Conservation (phyloP, 2,888 invertebrate genomes). For the Peribatodes rhomboidaria region DNA sequence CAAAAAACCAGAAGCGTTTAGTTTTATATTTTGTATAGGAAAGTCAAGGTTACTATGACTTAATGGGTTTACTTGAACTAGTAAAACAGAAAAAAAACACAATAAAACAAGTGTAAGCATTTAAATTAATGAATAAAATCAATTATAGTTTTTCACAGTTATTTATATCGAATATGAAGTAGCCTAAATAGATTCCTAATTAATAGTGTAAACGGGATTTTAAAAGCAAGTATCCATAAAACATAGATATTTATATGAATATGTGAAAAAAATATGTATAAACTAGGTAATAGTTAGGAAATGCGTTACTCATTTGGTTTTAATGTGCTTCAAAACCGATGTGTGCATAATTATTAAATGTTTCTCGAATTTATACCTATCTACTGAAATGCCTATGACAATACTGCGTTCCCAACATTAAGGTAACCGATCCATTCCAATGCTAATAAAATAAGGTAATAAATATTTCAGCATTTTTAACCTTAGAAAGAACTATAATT, state of each 20-base stretch:
- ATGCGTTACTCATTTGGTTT: conserved; percentile 9
- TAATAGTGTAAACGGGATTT: conserved; percentile 1
- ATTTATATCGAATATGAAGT: too few relatives aligned
- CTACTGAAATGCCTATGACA: neutral
- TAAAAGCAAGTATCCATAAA: neutral
- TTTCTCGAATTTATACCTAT: neutral
- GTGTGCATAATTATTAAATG: neutral
- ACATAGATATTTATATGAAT: neutral
- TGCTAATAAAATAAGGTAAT: too few relatives aligned
- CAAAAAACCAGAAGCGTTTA: too few relatives aligned
- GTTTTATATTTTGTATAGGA: too few relatives aligned
- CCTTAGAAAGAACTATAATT: too few relatives aligned
- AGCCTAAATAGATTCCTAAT: neutral
- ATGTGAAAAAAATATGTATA: conserved; percentile 1
- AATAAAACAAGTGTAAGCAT: too few relatives aligned
- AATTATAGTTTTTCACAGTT: too few relatives aligned
- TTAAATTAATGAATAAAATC: too few relatives aligned
- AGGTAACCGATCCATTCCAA: neutral
- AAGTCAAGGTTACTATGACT: too few relatives aligned
- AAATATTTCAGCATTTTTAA: too few relatives aligned
- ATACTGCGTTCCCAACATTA: neutral
- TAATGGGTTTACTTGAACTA: too few relatives aligned
- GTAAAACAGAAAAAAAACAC: too few relatives aligned
- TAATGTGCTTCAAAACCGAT: conserved; percentile 1
- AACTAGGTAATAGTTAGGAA: conserved; percentile 15